Evolutionary conservation across 2,113 vertebrate genomes (phyloP), one percentile per base, ranked within the genome.

Genomic region (Polypterus senegalus): DNA sequence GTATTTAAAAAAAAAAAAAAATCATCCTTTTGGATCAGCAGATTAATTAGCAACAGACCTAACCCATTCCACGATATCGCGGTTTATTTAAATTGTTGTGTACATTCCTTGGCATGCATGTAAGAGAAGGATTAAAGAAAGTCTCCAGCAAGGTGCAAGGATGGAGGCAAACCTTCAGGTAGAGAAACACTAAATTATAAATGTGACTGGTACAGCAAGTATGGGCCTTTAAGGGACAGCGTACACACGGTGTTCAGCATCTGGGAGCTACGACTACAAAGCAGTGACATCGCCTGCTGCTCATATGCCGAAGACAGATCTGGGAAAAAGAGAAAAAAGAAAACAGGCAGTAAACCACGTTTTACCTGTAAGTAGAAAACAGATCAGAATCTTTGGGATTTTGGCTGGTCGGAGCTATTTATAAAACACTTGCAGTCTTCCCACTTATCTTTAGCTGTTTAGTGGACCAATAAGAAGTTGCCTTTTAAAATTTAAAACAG

Each of bases 91-190:
- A 49, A 7, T 51, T 9, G 52, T 27, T 56, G 58, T 47, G 47
- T 45, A 45, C 53, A 65, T 65, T 54, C 58, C 58, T 45, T 46
- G 46, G 47, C 27, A 10, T 49, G 46, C 58, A 60, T 57, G 46
- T 47, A 59, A 54, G 63, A 52, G 45, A 46, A 47, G 63, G 58
- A 65, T 48, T 46, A 49, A 9, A 44, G 49, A 46, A 46, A 46
- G 27, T 54, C 58, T 65, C 52, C 59, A 47, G 9, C 6, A 9
- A 46, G 63, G 58, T 54, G 51, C 48, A 27, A 55, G 60, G 61
- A 55, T 52, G 52, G 43, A 55, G 27, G 58, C 51, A 65, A 6
- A 27, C 9, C 63, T 58, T 60, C 45, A 11, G 48, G 60, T 61
- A 61, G 11, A 3, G 49, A 5, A 44, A 27, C 46, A 48, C 54